Evolutionary conservation across 37 sponge, comb jelly and placozoan genomes (phyloP).

Genomic region (Chondrilla cf. caribensis): DNA sequence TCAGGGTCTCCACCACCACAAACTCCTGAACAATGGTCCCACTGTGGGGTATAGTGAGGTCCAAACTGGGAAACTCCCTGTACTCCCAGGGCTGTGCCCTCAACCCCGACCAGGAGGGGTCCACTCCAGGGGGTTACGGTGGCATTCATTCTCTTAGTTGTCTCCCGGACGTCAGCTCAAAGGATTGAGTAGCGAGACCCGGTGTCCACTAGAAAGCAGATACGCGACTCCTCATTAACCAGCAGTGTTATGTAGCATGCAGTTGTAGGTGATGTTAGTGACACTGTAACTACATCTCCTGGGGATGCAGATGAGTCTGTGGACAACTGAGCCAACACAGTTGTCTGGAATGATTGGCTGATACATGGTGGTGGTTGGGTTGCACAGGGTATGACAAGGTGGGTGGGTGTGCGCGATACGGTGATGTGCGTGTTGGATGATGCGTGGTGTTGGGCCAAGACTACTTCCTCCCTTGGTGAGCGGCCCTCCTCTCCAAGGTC

Average conservation of each 20-base stretch:
- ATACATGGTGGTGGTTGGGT: too few species aligned
- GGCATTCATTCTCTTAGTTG: neutral
- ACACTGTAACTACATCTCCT: too few species aligned
- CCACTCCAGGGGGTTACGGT: neutral
- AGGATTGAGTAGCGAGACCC: neutral
- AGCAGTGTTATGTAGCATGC: too few species aligned
- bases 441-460: neutral
- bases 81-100: constrained; percentile 3
- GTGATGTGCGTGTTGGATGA: too few species aligned
- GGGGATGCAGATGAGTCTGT: too few species aligned
- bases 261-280: too few species aligned
- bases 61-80: neutral
- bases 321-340: too few species aligned
- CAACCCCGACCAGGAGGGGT: constrained; percentile 20
- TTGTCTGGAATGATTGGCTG: too few species aligned
- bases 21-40: too few species aligned
- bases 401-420: too few species aligned
- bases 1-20: neutral
- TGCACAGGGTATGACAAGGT: too few species aligned
- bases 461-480: neutral
- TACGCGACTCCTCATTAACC: too few species aligned
- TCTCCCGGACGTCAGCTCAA: constrained; percentile 14
- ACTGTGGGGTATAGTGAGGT: neutral
- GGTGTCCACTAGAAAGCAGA: neutral
- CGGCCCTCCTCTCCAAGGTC: neutral